These are phyloP conservation scores for Trichechus manatus DNA, from an alignment of 2,113 vertebrate species.

Conservation along the genomic window DNA sequence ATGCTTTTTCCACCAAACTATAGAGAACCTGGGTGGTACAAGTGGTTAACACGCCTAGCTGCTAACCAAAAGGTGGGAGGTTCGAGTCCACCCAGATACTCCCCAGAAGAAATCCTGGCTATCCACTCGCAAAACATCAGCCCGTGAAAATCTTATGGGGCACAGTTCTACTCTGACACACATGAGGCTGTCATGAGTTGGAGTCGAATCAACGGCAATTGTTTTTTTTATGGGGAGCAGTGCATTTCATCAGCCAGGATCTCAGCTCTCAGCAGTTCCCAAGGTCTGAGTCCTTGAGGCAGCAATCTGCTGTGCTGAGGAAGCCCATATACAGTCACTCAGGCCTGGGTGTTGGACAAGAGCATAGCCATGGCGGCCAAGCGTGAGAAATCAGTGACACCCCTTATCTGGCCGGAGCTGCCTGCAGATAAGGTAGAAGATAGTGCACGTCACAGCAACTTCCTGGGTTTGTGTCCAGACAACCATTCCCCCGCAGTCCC, in stretches of 20 bases:
- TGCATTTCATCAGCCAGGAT: background rate
- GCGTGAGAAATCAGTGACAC: conserved; percentile 85
- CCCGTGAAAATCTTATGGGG: background rate
- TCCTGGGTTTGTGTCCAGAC: conserved; percentile 78
- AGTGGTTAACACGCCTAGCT: background rate
- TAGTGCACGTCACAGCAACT: conserved; percentile 67
- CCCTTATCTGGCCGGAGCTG: conserved; percentile 81
- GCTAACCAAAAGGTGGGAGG: background rate
- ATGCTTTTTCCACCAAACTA: background rate
- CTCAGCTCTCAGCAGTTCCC: background rate
- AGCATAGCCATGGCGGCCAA: conserved; percentile 77
- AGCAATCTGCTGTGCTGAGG: conserved; percentile 49
- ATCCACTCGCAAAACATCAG: background rate
- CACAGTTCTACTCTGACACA: background rate
- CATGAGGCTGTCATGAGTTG: background rate
- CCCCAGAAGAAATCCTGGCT: background rate
- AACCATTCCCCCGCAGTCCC: background rate
- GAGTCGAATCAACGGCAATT: background rate
- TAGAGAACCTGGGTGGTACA: background rate
- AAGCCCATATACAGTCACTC: conserved; percentile 22
- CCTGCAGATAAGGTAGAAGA: conserved; percentile 79
- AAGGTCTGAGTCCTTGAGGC: background rate
- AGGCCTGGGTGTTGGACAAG: conserved; percentile 61
- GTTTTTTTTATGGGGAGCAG: background rate
- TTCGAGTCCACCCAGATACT: background rate